Evolutionary conservation across 1,140 invertebrate species (phyloP).

Genomic region (Periplaneta americana): DNA sequence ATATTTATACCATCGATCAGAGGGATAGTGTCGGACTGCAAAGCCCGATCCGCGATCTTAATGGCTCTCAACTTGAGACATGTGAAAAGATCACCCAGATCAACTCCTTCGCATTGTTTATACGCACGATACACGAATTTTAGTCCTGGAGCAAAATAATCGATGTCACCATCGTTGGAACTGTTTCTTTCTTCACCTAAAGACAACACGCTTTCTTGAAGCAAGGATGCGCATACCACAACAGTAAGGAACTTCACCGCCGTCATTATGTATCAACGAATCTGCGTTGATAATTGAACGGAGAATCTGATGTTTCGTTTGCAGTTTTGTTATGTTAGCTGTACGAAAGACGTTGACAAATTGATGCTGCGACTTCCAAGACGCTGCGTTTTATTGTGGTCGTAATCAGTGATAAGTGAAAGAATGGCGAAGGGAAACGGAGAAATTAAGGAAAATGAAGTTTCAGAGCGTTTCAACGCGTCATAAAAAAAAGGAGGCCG

Average conservation of each 20-base stretch:
- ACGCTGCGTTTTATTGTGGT: not conserved
- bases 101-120: constrained; percentile 45
- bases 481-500: not conserved
- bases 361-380: not conserved
- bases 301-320: too few species aligned
- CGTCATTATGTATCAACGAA: too few species aligned
- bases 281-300: too few species aligned
- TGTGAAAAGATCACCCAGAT: constrained; percentile 51
- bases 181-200: not conserved
- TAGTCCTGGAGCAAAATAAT: not conserved
- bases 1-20: constrained; percentile 54
- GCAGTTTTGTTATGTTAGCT: not conserved
- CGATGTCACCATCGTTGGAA: not conserved
- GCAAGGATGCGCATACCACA: not conserved
- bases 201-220: not conserved
- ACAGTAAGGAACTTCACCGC: not conserved
- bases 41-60: constrained; percentile 53
- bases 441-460: not conserved
- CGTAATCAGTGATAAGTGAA: not conserved
- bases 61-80: constrained; percentile 61
- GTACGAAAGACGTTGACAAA: not conserved
- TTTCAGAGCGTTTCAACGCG: constrained; percentile 2
- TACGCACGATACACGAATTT: constrained; percentile 37
- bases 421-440: not conserved
- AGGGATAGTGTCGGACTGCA: constrained; percentile 52